Evolutionary conservation across 2,888 invertebrate genomes (phyloP), one percentile per base, ranked within the genome.

Genomic region (Mellilla xanthometata): DNA sequence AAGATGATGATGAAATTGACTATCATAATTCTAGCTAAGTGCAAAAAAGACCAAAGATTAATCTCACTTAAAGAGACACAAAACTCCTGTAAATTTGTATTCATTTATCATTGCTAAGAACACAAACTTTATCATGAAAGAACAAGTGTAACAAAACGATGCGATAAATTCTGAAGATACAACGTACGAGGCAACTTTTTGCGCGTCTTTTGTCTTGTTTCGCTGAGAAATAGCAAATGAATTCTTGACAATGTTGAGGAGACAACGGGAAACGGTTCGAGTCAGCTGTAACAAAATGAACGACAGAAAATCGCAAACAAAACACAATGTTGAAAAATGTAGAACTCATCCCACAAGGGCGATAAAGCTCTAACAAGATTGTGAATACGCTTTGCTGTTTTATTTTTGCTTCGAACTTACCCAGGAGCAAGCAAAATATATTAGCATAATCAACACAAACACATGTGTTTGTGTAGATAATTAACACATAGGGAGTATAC

Each of bases 301-400:
- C 13, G 30, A 23, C 34, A 34, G 30, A 31, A 35, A 33, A 33
- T 39, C 30, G 12, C 19, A 36, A 36, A 41, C 40, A 32, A 42
- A 36, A 15, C 36, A 36, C 36, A 42, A 34, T 39, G 41, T 22
- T 49, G 8, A 39, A 33, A 34, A 49, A 49, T 42, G 48, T 42
- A 42, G 38, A 36, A 48, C 48, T 39, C 34, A 43, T 35, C 23
- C 30, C 35, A n/a, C 27, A 13, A 26, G 11, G 23, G 23, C 30
- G 13, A 39, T 49, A 39, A 48, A 43, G 24, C 38, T 43, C 35
- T 23, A 39, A 42, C 46, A 39, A 43, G 42, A 39, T 39, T 42
- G 34, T 30, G 19, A 15, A 27, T 12, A 13, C 15, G 15, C 2
- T 19, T 6, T 19, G 15, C 15, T 5, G 15, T 19, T 19, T 19